Evolutionary conservation across 2,797 vertebrate species (phyloP).

Genomic region (Avahi laniger): DNA sequence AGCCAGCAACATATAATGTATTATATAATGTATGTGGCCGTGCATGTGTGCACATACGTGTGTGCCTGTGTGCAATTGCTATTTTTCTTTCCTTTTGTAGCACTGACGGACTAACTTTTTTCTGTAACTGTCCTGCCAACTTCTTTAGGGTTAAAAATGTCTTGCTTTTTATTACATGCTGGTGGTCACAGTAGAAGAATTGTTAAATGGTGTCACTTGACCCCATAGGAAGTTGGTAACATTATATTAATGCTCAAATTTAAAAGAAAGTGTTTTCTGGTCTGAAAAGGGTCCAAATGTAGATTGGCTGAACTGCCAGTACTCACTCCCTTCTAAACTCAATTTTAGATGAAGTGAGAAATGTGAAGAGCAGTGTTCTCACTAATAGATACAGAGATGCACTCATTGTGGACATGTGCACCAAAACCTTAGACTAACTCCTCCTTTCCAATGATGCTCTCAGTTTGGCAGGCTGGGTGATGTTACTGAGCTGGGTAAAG

Average conservation of each 20-base stretch:
- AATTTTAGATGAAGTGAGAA: background rate
- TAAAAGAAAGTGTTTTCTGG: background rate
- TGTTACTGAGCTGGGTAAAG: background rate
- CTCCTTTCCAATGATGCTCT: background rate
- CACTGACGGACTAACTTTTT: background rate
- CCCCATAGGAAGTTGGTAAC: background rate
- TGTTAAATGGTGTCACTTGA: background rate
- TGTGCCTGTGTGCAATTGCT: background rate
- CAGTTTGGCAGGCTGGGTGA: background rate
- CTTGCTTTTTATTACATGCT: background rate
- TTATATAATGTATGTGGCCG: background rate
- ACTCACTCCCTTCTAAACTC: background rate
- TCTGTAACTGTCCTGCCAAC: background rate
- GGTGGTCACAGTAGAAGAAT: background rate
- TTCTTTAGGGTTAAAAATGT: background rate
- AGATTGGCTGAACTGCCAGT: background rate
- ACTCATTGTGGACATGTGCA: accelerated
- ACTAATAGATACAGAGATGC: background rate
- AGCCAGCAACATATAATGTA: background rate
- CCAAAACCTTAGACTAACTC: background rate
- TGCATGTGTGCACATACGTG: background rate
- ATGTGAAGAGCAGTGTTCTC: background rate
- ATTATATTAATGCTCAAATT: background rate
- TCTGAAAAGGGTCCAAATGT: background rate
- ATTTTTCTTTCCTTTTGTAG: background rate